A percentile compares a stretch with the other conserved stretches of the same genome.
These are phyloP conservation scores for Acanthopagrus latus DNA, from an alignment of 2,797 vertebrate species.

Conservation along the genomic window DNA sequence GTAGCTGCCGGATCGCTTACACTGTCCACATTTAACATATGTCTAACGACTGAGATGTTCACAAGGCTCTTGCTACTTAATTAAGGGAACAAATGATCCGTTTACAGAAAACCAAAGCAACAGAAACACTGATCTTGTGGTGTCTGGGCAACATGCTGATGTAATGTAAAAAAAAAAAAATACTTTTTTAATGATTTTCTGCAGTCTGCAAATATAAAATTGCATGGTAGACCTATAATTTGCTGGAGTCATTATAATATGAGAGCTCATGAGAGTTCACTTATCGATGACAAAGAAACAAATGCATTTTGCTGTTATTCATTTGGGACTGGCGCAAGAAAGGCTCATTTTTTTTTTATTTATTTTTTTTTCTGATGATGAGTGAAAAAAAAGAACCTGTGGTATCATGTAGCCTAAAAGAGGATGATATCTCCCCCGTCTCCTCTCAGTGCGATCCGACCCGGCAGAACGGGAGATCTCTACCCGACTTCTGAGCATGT, in stretches of 20 bases:
- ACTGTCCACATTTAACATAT: conserved; percentile 41
- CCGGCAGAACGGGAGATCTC: conserved; percentile 55
- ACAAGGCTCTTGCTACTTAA: conserved; percentile 54
- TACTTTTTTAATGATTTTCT: conserved; percentile 43
- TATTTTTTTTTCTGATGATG: not conserved
- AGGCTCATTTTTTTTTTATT: conserved; percentile 1
- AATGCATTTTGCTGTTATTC: not conserved
- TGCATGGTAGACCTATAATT: not conserved
- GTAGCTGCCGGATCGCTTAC: conserved; percentile 1
- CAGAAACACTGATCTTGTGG: conserved; percentile 37
- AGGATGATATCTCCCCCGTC: conserved; percentile 27
- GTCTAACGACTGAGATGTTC: conserved; percentile 44
- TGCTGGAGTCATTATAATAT: conserved; percentile 14
- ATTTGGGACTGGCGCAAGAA: not conserved
- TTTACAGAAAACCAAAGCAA: conserved; percentile 40
- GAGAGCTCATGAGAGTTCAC: not conserved
- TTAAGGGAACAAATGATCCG: conserved; percentile 66
- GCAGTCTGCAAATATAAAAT: conserved; percentile 23
- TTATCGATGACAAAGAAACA: conserved; percentile 7
- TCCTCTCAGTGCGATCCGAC: conserved; percentile 17
- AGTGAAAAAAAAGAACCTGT: not conserved
- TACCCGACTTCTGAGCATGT: conserved; percentile 54
- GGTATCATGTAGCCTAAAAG: not conserved
- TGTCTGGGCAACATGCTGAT: conserved; percentile 51
- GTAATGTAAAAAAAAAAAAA: conserved; percentile 38